phyloP scores from a whole-genome alignment of 2,888 invertebrate species.

The Lordiphosa fenestrarum region DNA sequence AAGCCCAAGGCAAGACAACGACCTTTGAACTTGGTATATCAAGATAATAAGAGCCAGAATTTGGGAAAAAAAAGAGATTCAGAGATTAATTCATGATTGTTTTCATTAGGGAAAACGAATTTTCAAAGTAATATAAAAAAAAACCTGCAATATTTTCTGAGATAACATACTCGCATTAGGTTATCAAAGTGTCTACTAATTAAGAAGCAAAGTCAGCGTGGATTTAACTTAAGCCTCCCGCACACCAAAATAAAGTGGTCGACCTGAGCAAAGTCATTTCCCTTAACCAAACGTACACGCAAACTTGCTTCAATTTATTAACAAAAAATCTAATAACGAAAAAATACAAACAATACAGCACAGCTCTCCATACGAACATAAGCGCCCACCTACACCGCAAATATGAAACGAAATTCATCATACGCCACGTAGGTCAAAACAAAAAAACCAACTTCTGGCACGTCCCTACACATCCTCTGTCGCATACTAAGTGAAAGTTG shows the following conservation, averaged over 20 bases:
- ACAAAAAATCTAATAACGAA: conserved; percentile 13
- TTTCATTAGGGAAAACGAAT: conserved; percentile 13
- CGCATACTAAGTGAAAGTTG: conserved; percentile 4
- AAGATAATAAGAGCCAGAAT: neutral
- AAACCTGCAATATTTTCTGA: too few species aligned
- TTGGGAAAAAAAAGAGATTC: neutral
- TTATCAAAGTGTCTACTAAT: too few species aligned
- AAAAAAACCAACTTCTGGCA: conserved; percentile 6
- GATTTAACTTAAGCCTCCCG: neutral
- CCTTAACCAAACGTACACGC: too few species aligned
- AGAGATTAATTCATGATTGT: conserved; percentile 12
- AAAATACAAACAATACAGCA: too few species aligned
- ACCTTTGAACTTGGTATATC: conserved; percentile 2
- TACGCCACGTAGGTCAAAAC: conserved; percentile 9
- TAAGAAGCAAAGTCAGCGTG: too few species aligned
- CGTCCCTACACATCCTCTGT: conserved; percentile 1
- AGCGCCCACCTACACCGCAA: neutral
- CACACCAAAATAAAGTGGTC: too few species aligned
- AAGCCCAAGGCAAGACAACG: conserved; percentile 6
- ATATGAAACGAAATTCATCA: conserved; percentile 9
- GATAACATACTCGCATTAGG: too few species aligned
- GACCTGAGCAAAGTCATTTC: too few species aligned
- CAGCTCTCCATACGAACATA: too few species aligned
- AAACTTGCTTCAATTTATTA: conserved; percentile 10
- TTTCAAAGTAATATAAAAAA: too few species aligned